phyloP scores from a whole-genome alignment of 2,888 invertebrate genomes.

The Sinelater perroti region DNA sequence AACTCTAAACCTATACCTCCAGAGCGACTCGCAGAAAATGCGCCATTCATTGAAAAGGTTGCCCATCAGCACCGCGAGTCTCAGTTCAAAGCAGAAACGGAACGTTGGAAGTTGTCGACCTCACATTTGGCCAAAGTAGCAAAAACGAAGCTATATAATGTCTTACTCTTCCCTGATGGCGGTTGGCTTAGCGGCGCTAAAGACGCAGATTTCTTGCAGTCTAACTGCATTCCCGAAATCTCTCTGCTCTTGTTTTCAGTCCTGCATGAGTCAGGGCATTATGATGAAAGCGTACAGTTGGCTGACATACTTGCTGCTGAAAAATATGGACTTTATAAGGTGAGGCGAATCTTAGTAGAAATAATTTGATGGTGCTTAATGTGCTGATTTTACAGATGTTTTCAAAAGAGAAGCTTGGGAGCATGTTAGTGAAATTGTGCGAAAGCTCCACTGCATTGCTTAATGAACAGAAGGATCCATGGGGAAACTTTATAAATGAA shows the following conservation, averaged over 20 bases:
- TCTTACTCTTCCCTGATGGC: conserved; percentile 86
- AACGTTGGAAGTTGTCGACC: conserved; percentile 77
- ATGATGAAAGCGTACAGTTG: conserved; percentile 80
- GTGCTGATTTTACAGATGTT: conserved; percentile 66
- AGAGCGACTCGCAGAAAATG: conserved; percentile 65
- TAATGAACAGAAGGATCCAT: conserved; percentile 82
- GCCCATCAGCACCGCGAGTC: conserved; percentile 86
- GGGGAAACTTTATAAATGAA: conserved; percentile 64
- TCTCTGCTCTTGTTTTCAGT: conserved; percentile 81
- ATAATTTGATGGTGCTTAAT: neutral
- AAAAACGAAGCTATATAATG: conserved; percentile 83
- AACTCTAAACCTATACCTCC: conserved; percentile 80
- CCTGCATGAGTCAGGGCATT: conserved; percentile 77
- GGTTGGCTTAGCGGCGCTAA: conserved; percentile 86
- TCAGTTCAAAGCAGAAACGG: conserved; percentile 80
- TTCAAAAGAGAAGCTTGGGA: conserved; percentile 77
- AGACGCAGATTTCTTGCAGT: conserved; percentile 70
- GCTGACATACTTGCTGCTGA: conserved; percentile 84
- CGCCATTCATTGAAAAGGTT: conserved; percentile 86
- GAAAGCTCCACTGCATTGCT: conserved; percentile 81
- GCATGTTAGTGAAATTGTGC: conserved; percentile 78
- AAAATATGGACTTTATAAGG: conserved; percentile 80
- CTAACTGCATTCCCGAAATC: conserved; percentile 85
- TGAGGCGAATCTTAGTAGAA: conserved; percentile 52
- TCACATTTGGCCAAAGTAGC: conserved; percentile 70